A percentile compares a stretch with the other conserved stretches of the same genome.
Evolutionary conservation across 2,113 vertebrate species (phyloP).

Genomic region (Odontophorus gujanensis): DNA sequence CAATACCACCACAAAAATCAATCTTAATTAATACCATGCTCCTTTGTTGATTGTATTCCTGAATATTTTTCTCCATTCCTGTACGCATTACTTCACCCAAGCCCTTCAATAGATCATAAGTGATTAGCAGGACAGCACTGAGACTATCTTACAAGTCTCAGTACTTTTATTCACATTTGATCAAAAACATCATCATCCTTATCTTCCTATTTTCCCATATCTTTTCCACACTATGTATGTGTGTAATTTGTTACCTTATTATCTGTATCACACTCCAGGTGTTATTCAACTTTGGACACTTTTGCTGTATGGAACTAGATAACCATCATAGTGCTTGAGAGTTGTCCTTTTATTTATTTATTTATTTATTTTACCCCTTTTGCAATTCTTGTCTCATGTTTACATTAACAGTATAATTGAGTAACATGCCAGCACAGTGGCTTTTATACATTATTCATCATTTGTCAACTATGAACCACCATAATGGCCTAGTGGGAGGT

Average conservation of each 20-base stretch:
- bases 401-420: constrained; percentile 2
- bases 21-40: not conserved
- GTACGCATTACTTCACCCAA: not conserved
- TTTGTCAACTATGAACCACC: not conserved
- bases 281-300: not conserved
- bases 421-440: not conserved
- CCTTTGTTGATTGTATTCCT: not conserved
- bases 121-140: not conserved
- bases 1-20: not conserved
- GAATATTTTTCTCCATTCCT: not conserved
- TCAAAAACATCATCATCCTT: not conserved
- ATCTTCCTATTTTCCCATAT: not conserved
- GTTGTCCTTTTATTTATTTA: not conserved
- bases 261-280: not conserved
- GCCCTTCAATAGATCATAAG: not conserved
- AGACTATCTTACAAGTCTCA: not conserved
- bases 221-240: not conserved
- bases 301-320: not conserved
- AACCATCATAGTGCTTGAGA: not conserved
- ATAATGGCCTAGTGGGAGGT: not conserved
- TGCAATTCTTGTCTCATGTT: not conserved
- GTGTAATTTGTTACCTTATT: not conserved
- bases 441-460: constrained; percentile 13
- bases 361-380: not conserved
- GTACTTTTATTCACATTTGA: not conserved